phyloP scores from a whole-genome alignment of 2,888 invertebrate genomes.

The Cantharis nigra region DNA sequence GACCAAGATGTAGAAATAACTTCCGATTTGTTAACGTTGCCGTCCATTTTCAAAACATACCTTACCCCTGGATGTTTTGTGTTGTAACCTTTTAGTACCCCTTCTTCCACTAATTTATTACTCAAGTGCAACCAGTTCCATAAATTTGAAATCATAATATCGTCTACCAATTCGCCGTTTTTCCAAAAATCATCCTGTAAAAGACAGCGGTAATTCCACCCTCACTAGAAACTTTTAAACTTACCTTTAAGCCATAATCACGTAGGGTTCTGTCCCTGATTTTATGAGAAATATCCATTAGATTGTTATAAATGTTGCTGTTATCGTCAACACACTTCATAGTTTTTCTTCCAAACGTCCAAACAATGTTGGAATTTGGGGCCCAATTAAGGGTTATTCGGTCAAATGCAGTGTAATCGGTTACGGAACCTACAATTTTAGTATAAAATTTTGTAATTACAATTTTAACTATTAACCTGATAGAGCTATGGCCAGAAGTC shows the following conservation, averaged over 20 bases:
- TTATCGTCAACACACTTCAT: conserved; percentile 64
- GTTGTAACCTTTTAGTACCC: conserved; percentile 60
- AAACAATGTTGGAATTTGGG: conserved; percentile 70
- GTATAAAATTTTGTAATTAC: not conserved
- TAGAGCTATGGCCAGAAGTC: conserved; percentile 70
- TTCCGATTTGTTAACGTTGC: conserved; percentile 62
- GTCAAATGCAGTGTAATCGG: conserved; percentile 79
- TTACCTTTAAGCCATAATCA: conserved; percentile 81
- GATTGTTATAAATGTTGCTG: conserved; percentile 58
- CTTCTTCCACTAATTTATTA: conserved; percentile 71
- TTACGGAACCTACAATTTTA: conserved; percentile 60
- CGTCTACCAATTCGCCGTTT: conserved; percentile 79
- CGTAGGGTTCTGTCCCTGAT: conserved; percentile 73
- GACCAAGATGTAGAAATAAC: conserved; percentile 65
- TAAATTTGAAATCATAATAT: conserved; percentile 73
- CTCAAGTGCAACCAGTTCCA: conserved; percentile 85
- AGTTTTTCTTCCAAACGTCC: conserved; percentile 74
- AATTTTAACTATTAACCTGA: conserved; percentile 53
- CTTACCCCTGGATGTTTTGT: conserved; percentile 68
- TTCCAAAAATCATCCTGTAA: conserved; percentile 73
- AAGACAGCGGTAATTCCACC: not conserved
- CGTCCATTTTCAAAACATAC: conserved; percentile 61
- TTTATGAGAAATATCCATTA: conserved; percentile 73
- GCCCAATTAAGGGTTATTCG: conserved; percentile 84
- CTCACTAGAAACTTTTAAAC: not conserved